Conservation (phyloP, 2,113 vertebrate species). For the Xenopus laevis region DNA sequence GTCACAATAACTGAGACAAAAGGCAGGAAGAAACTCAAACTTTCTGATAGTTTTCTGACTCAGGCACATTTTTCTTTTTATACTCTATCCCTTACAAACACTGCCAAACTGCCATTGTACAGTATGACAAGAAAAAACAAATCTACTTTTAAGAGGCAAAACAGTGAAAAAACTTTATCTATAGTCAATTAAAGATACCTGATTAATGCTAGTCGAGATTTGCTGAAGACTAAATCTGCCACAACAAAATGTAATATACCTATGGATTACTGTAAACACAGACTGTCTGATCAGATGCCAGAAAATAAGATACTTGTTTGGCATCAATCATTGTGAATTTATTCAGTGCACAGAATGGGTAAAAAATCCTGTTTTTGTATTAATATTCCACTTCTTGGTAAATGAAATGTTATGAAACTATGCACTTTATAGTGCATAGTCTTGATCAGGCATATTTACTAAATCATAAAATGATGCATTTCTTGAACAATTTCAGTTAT, state of each 20-base stretch:
- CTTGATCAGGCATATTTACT: too few relatives aligned
- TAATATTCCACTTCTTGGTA: too few relatives aligned
- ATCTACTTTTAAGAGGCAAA: conserved; percentile 19
- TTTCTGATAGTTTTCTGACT: conserved; percentile 18
- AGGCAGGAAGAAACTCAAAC: conserved; percentile 6
- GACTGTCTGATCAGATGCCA: background rate
- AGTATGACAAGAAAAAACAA: conserved; percentile 7
- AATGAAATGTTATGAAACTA: too few relatives aligned
- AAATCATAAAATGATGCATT: too few relatives aligned
- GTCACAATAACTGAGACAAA: conserved; percentile 1
- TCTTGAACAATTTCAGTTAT: too few relatives aligned
- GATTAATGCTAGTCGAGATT: background rate
- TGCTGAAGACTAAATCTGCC: background rate
- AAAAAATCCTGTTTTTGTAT: too few relatives aligned
- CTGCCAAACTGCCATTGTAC: conserved; percentile 19
- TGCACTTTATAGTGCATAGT: too few relatives aligned
- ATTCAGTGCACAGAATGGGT: too few relatives aligned
- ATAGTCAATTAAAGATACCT: background rate
- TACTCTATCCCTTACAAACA: background rate
- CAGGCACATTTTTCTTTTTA: conserved; percentile 8
- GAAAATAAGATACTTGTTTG: background rate
- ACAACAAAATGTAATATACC: background rate
- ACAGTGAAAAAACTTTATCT: background rate
- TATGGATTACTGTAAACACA: background rate
- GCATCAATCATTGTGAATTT: too few relatives aligned